Percentiles rank a stretch among this genome's conserved stretches.
phyloP scores from a whole-genome alignment of 2,113 vertebrate species.

The Ammospiza caudacuta region DNA sequence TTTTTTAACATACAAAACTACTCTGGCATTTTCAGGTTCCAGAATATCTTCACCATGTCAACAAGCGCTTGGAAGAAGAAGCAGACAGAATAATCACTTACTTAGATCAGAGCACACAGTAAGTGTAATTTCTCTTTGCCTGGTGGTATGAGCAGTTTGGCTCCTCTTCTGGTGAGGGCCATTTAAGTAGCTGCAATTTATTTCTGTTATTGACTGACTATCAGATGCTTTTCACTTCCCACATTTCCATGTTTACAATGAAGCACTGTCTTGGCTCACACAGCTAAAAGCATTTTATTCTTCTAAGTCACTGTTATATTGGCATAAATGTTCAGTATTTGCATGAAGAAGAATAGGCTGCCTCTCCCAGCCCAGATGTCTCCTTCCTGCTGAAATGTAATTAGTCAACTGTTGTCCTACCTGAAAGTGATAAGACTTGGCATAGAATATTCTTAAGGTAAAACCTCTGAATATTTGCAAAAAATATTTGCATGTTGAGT shows the following conservation, averaged over 20 bases:
- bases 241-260: neutral
- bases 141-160: slow-evolving; percentile 2
- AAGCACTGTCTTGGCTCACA: slow-evolving; percentile 30
- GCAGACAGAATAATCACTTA: slow-evolving; percentile 98
- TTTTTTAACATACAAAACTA: neutral
- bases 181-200: neutral
- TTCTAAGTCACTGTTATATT: neutral
- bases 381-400: neutral
- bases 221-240: slow-evolving; percentile 1
- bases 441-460: neutral
- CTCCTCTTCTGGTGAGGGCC: neutral
- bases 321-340: neutral
- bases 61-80: slow-evolving; percentile 97
- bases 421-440: neutral
- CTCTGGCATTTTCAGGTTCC: slow-evolving; percentile 84
- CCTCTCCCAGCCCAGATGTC: neutral
- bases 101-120: slow-evolving; percentile 99
- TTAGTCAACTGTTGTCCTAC: neutral
- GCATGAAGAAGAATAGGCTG: neutral
- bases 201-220: slow-evolving; percentile 26
- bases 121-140: slow-evolving; percentile 68
- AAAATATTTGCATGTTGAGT: neutral
- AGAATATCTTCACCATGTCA: slow-evolving; percentile 98
- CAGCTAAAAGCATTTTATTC: neutral
- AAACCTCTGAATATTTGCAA: neutral